Base-by-base conservation (phyloP, 2,888 invertebrate genomes). In the Leistus spinibarbis region DNA sequence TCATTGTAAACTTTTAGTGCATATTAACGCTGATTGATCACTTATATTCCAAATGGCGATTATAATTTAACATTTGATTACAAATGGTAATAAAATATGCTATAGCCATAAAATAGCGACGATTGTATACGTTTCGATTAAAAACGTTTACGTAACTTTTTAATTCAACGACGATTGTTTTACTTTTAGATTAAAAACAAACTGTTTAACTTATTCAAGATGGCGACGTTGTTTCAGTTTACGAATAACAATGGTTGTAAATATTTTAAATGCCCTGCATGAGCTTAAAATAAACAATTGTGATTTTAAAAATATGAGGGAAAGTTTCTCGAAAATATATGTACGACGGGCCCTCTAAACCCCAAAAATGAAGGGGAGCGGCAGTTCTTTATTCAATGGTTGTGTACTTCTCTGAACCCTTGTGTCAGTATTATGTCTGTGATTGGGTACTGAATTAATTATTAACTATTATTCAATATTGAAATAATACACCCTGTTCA, bases 381-480 rank as follows among this genome's bases (percentile, higher is more conserved):
- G 22, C 13, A 60, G 19, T 60, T 60, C 20, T 60, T 60, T 60
- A 22, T 40, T 60, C 60, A 27, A 71, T 71, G 71, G 71, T 71
- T 71, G 71, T 71, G 71, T 71, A 71, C 71, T 71, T 71, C 60
- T 71, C 71, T 71, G 64, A 54, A 60, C 64, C 71, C 71, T 71
- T 23, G 64, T 64, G 63, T 71, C 71, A 71, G 71, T 71, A 71
- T 71, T 71, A 71, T 71, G 54, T 71, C 71, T 71, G 71, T 71
- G 71, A 71, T 71, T 63, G 71, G 71, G 71, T 40, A 57, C 57
- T 19, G 57, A 57, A 57, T 19, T n/a, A n/a, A n/a, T n/a, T 57
- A 19, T 19, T 57, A 57, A 19, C 19, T 7, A 57, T 10, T 53
- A 53, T 69, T 60, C 69, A 60, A 56, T 56, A 57, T 54, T 22